These are phyloP conservation scores for Sarcophilus harrisii DNA, from an alignment of 2,797 vertebrate species.

Conservation along the genomic window DNA sequence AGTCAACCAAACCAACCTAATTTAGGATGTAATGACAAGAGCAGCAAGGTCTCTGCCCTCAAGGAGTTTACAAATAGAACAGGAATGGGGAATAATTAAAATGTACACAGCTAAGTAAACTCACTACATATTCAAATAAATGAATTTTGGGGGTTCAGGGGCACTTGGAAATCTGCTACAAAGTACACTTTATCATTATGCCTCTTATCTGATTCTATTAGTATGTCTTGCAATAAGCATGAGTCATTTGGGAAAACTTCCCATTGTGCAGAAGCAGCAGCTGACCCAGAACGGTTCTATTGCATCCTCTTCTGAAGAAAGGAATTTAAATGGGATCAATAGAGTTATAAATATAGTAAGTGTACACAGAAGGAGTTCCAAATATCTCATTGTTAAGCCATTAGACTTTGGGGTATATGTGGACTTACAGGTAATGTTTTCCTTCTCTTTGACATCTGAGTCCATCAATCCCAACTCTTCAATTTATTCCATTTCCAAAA, in stretches of 20 bases:
- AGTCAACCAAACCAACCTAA: neutral
- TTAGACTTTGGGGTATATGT: neutral
- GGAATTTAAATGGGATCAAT: neutral
- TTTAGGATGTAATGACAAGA: neutral
- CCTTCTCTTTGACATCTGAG: constrained; percentile 3
- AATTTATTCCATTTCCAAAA: constrained; percentile 13
- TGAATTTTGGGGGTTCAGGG: neutral
- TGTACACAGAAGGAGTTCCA: neutral
- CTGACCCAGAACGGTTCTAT: neutral
- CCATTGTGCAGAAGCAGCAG: neutral
- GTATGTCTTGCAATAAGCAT: neutral
- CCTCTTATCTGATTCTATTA: neutral
- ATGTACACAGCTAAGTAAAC: neutral
- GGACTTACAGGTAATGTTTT: neutral
- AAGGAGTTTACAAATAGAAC: neutral
- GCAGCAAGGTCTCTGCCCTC: neutral
- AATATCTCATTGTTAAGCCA: constrained; percentile 1
- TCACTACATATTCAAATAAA: neutral
- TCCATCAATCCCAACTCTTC: neutral
- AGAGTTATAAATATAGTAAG: constrained; percentile 5
- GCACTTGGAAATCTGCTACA: neutral
- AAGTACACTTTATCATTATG: neutral
- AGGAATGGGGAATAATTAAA: neutral
- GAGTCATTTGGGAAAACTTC: neutral
- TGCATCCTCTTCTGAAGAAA: constrained; percentile 19